These are phyloP conservation scores for Cerastoderma edule DNA, from an alignment of 2,888 invertebrate genomes.

Conservation along the genomic window DNA sequence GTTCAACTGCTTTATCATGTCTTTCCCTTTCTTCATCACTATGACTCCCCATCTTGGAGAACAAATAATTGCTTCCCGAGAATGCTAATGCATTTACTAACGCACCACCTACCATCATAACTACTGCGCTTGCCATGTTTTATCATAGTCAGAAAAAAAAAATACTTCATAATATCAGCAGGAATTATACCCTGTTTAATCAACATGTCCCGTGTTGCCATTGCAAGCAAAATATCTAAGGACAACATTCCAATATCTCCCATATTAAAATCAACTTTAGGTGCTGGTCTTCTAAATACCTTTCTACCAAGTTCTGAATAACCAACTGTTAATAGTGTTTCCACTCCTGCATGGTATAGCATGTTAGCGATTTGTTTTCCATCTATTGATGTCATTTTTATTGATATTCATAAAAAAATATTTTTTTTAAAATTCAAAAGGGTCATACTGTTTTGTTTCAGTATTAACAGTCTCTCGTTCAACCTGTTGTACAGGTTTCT, in stretches of 20 bases:
- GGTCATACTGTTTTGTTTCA: slow-evolving; percentile 32
- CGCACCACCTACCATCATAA: slow-evolving; percentile 35
- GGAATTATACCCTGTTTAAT: slow-evolving; percentile 44
- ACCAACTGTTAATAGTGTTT: slow-evolving; percentile 42
- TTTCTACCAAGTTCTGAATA: slow-evolving; percentile 41
- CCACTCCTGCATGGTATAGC: slow-evolving; percentile 44
- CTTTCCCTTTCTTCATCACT: slow-evolving; percentile 40
- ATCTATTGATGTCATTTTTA: slow-evolving; percentile 31
- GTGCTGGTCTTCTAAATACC: slow-evolving; percentile 37
- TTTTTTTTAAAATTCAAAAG: slow-evolving; percentile 36
- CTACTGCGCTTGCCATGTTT: too few relatives aligned
- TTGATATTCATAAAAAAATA: slow-evolving; percentile 25
- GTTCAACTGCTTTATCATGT: slow-evolving; percentile 56
- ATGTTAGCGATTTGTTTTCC: slow-evolving; percentile 40
- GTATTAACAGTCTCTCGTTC: slow-evolving; percentile 18
- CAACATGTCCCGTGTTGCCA: slow-evolving; percentile 43
- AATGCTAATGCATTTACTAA: slow-evolving; percentile 46
- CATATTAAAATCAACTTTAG: slow-evolving; percentile 46
- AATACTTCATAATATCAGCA: slow-evolving; percentile 47
- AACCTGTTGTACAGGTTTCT: slow-evolving; percentile 27
- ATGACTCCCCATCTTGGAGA: slow-evolving; percentile 29
- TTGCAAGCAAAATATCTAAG: slow-evolving; percentile 34
- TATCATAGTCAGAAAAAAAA: slow-evolving; percentile 15
- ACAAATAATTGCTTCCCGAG: slow-evolving; percentile 29
- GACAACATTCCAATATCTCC: slow-evolving; percentile 34